A percentile compares a stretch with the other conserved stretches of the same genome.
These are phyloP conservation scores for Ascaphus truei DNA, from an alignment of 2,113 vertebrate genomes.

Conservation along the genomic window DNA sequence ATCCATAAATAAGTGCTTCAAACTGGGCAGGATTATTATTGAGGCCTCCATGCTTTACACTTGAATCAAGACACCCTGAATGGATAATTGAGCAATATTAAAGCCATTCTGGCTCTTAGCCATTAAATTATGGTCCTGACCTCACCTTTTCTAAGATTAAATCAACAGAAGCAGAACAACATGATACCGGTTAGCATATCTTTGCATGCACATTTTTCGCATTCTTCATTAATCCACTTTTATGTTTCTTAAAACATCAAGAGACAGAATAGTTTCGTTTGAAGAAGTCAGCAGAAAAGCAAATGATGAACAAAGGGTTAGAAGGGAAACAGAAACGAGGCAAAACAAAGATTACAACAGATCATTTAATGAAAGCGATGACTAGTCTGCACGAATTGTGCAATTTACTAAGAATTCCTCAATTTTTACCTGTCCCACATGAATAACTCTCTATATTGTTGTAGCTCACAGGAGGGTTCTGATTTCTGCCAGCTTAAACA, in stretches of 20 bases:
- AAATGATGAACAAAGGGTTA: constrained; percentile 3
- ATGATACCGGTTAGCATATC: constrained; percentile 39
- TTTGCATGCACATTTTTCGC: constrained; percentile 36
- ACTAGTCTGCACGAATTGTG: constrained; percentile 40
- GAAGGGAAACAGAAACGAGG: background rate
- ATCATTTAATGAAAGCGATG: constrained; percentile 20
- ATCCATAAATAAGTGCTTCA: constrained; percentile 24
- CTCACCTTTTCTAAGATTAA: constrained; percentile 49
- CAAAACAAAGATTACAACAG: constrained; percentile 25
- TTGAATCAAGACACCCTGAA: constrained; percentile 52
- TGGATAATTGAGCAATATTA: constrained; percentile 44
- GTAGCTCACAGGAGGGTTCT: constrained; percentile 50
- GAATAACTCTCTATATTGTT: constrained; percentile 44
- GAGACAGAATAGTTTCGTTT: background rate
- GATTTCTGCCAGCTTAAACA: constrained; percentile 52
- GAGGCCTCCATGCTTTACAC: constrained; percentile 39
- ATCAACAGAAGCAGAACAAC: constrained; percentile 52
- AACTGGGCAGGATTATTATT: constrained; percentile 45
- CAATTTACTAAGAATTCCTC: constrained; percentile 37
- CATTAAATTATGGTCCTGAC: constrained; percentile 46
- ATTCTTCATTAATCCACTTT: constrained; percentile 35
- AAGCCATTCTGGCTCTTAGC: constrained; percentile 17
- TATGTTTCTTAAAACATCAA: constrained; percentile 27
- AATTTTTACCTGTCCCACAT: constrained; percentile 46
- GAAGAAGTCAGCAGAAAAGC: background rate